These are phyloP conservation scores for Thera britannica DNA, from an alignment of 2,888 invertebrate species.

Conservation along the genomic window DNA sequence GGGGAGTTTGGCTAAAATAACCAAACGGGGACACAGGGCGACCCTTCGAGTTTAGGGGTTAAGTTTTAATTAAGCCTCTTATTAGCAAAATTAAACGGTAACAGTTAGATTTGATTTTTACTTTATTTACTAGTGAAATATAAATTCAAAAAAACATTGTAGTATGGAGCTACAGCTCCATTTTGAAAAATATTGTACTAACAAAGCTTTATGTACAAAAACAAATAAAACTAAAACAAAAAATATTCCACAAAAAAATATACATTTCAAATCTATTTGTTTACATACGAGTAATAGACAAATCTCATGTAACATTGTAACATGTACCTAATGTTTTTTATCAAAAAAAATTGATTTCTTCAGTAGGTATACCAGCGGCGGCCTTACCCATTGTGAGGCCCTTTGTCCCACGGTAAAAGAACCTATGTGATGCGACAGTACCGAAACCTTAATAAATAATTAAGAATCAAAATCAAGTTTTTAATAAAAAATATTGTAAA, in stretches of 20 bases:
- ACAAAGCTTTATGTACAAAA: slow-evolving; percentile 29
- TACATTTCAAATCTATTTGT: not conserved
- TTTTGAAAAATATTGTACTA: slow-evolving; percentile 41
- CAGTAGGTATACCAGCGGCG: too few species aligned
- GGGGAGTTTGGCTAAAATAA: too few species aligned
- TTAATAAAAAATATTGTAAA: too few species aligned
- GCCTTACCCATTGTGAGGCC: too few species aligned
- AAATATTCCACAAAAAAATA: slow-evolving; percentile 1
- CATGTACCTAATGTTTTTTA: not conserved
- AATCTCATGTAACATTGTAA: not conserved
- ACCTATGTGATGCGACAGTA: not conserved
- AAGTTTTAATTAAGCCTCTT: too few species aligned
- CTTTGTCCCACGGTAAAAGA: too few species aligned
- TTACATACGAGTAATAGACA: not conserved
- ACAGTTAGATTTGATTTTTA: not conserved
- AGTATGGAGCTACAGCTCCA: not conserved
- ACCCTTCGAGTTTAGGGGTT: too few species aligned
- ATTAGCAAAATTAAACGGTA: too few species aligned
- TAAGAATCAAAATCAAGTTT: too few species aligned
- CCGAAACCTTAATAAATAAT: too few species aligned
- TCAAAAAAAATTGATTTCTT: too few species aligned
- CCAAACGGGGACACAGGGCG: too few species aligned
- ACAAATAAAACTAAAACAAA: slow-evolving; percentile 6
- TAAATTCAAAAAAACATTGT: not conserved
- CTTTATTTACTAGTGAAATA: not conserved